Evolutionary conservation across 2,113 vertebrate species (phyloP).

Genomic region (Callopanchax toddi): DNA sequence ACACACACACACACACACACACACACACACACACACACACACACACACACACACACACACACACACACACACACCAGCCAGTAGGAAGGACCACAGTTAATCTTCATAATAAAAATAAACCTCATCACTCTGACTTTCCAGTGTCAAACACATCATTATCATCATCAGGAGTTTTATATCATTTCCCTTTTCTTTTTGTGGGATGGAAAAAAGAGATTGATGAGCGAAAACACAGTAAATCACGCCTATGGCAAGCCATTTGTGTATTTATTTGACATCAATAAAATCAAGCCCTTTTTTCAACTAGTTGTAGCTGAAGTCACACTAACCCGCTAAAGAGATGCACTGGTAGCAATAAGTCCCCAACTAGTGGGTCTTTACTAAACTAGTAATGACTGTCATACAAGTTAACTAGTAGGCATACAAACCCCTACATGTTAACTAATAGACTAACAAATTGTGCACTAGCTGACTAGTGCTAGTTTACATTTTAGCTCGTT

Average conservation of each 20-base stretch:
- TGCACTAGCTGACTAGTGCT: no score
- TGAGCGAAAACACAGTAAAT: slow-evolving; percentile 22
- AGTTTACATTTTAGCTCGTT: no score
- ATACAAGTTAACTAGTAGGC: no score
- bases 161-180: slow-evolving; percentile 41
- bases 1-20: not conserved
- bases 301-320: no score
- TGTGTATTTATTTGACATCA: no score
- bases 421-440: no score
- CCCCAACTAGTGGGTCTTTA: no score
- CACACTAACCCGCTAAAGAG: no score
- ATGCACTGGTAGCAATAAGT: no score
- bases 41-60: slow-evolving; percentile 15
- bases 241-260: slow-evolving; percentile 8
- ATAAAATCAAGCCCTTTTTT: no score
- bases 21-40: slow-evolving; percentile 12
- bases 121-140: slow-evolving; percentile 54
- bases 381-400: no score
- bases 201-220: slow-evolving; percentile 1
- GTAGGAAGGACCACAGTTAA: slow-evolving; percentile 40
- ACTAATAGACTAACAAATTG: no score
- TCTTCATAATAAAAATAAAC: slow-evolving; percentile 53
- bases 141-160: slow-evolving; percentile 68
- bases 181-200: slow-evolving; percentile 19
- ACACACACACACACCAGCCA: slow-evolving; percentile 24